Evolutionary conservation across 2,113 vertebrate species (phyloP).

Genomic region (Burhinus oedicnemus): DNA sequence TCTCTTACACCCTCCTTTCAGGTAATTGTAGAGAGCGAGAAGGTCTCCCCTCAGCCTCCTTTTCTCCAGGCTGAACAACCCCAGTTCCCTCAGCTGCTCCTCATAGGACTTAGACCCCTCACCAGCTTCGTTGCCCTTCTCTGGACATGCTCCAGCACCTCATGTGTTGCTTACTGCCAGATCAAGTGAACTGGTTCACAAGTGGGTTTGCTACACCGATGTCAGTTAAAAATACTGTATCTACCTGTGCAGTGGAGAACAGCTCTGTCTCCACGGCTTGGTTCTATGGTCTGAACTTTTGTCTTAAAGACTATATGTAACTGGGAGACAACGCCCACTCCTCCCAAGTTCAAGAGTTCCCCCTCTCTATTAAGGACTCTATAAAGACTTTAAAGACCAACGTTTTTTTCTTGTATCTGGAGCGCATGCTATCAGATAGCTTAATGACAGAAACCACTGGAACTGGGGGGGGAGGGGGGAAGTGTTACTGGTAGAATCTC

Average conservation of each 20-base stretch:
- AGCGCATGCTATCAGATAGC: neutral
- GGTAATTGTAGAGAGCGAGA: no score
- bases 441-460: neutral
- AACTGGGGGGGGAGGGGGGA: neutral
- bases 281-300: neutral
- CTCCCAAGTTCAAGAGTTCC: neutral
- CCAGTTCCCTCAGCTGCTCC: no score
- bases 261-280: neutral
- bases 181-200: neutral
- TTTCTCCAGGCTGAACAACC: no score
- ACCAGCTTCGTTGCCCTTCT: no score
- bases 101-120: no score
- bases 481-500: neutral
- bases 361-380: neutral
- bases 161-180: neutral
- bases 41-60: no score
- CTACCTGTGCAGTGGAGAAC: neutral
- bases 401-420: neutral
- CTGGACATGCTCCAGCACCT: no score
- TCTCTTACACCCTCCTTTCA: no score
- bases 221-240: neutral
- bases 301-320: no score
- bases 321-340: no score
- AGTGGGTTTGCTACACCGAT: neutral
- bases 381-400: neutral